Conservation (phyloP, 2,113 vertebrate species). For the Hypanus sabinus region DNA sequence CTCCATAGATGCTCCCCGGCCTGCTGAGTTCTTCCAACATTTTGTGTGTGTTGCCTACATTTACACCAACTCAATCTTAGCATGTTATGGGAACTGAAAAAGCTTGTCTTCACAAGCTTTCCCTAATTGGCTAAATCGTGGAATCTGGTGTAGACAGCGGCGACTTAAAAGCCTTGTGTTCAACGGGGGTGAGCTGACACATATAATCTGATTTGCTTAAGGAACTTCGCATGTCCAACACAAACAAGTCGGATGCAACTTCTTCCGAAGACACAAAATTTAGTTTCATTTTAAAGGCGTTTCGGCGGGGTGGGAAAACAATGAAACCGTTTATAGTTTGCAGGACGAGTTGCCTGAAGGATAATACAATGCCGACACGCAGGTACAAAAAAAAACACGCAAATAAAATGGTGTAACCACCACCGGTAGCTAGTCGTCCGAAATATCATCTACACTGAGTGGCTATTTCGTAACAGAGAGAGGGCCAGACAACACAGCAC, state of each 20-base stretch:
- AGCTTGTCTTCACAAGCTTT: background rate
- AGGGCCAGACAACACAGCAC: background rate
- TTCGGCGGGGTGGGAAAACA: background rate
- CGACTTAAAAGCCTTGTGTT: background rate
- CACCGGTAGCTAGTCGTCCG: background rate
- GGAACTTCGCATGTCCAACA: background rate
- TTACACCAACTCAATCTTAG: background rate
- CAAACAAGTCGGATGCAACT: background rate
- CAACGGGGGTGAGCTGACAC: conserved; percentile 18
- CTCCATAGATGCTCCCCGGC: too few relatives aligned
- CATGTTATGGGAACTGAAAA: background rate
- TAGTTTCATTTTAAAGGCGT: background rate
- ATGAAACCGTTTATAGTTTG: background rate
- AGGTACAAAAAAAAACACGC: background rate
- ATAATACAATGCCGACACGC: background rate
- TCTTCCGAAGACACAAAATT: background rate
- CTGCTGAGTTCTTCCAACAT: too few relatives aligned
- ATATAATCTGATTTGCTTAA: background rate
- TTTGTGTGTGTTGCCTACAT: too few relatives aligned
- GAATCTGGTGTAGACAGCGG: too few relatives aligned
- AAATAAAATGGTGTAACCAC: background rate
- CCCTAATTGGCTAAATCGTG: background rate
- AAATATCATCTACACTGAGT: background rate
- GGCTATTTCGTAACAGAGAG: background rate
- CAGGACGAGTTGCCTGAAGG: background rate